Evolutionary conservation across 1,140 invertebrate genomes (phyloP).

Genomic region (Drosophila albomicans): DNA sequence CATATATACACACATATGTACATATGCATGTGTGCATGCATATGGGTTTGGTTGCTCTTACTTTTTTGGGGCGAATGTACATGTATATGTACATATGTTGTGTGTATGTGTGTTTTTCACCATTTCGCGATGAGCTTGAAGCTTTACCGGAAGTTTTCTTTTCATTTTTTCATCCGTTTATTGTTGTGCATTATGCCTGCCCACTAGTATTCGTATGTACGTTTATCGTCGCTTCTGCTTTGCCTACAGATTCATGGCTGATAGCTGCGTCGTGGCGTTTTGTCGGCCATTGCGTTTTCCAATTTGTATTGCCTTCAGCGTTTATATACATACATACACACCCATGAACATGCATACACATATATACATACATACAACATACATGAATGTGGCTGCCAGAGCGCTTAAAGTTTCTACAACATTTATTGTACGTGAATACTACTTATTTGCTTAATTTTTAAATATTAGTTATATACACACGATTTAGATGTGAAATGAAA

Average conservation of each 20-base stretch:
- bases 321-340: slow-evolving; percentile 42
- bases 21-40: slow-evolving; percentile 24
- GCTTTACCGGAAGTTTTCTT: slow-evolving; percentile 80
- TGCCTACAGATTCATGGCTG: slow-evolving; percentile 56
- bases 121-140: slow-evolving; percentile 66
- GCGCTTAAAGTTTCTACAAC: slow-evolving; percentile 34
- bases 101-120: slow-evolving; percentile 46
- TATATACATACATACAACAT: slow-evolving; percentile 7
- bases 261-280: slow-evolving; percentile 78
- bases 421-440: slow-evolving; percentile 8
- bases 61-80: slow-evolving; percentile 24
- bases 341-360: slow-evolving; percentile 2
- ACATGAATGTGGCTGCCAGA: slow-evolving; percentile 46
- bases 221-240: slow-evolving; percentile 67
- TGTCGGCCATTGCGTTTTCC: slow-evolving; percentile 79
- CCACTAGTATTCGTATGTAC: slow-evolving; percentile 46
- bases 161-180: slow-evolving; percentile 71
- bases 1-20: slow-evolving; percentile 36
- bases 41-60: slow-evolving; percentile 47
- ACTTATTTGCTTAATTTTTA: not conserved
- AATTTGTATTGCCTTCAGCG: slow-evolving; percentile 67
- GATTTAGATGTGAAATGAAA: no score
- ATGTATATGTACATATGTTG: slow-evolving; percentile 30
- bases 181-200: slow-evolving; percentile 54
- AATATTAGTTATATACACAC: no score